Conservation (phyloP, 2,113 vertebrate genomes). For the Setophaga petechia region DNA sequence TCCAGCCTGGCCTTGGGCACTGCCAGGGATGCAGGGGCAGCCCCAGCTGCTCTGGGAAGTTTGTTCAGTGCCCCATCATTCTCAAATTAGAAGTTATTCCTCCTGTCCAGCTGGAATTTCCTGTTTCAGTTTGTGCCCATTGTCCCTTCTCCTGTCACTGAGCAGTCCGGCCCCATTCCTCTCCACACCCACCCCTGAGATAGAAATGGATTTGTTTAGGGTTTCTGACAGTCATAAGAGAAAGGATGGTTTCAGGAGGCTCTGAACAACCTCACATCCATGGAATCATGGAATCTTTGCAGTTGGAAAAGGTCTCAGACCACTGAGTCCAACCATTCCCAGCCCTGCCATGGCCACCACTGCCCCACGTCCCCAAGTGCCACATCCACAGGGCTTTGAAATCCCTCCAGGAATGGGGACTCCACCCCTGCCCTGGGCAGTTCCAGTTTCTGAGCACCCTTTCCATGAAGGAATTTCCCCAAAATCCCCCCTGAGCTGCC, state of each 20-base stretch:
- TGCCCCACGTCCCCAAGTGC: neutral
- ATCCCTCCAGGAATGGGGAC: neutral
- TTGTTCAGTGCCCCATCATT: neutral
- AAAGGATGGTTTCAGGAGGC: neutral
- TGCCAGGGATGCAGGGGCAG: neutral
- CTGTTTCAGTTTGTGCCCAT: neutral
- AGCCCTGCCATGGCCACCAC: neutral
- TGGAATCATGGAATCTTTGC: neutral
- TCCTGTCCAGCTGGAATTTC: neutral
- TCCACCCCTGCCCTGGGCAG: neutral
- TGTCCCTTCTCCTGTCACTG: neutral
- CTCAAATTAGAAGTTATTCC: neutral
- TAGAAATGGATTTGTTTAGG: neutral
- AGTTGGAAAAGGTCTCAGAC: neutral
- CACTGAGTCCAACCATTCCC: neutral
- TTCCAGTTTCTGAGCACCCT: fast-evolving
- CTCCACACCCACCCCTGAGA: neutral
- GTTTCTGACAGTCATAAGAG: neutral
- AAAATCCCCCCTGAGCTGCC: fast-evolving
- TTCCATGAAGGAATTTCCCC: neutral
- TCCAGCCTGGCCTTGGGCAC: neutral
- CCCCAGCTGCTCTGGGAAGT: neutral
- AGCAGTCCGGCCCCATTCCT: fast-evolving
- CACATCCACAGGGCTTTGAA: neutral
- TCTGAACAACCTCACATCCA: neutral